phyloP scores from a whole-genome alignment of 2,113 vertebrate species.

The Gopherus evgoodei region DNA sequence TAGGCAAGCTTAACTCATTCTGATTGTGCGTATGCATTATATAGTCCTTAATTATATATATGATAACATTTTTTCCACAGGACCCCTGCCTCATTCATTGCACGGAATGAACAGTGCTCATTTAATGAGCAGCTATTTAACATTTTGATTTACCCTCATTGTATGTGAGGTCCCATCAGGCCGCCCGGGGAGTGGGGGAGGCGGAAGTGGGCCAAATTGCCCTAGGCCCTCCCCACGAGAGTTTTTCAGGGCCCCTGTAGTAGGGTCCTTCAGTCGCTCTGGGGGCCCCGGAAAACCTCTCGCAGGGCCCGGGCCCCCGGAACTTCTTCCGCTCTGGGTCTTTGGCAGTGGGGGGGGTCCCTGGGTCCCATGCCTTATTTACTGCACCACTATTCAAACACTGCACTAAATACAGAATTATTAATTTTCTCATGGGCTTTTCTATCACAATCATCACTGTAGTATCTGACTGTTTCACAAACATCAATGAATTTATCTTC shows the following conservation, averaged over 20 bases:
- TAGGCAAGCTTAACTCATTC: background rate
- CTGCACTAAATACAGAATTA: background rate
- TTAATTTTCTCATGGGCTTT: background rate
- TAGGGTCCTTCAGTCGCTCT: too few species aligned
- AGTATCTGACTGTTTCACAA: background rate
- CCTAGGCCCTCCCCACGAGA: too few species aligned
- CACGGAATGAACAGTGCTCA: background rate
- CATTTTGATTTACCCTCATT: background rate
- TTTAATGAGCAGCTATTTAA: background rate
- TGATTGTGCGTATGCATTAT: background rate
- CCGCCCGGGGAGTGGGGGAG: accelerated
- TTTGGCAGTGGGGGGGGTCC: too few species aligned
- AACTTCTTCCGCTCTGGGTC: too few species aligned
- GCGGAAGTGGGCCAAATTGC: too few species aligned
- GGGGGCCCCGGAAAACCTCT: too few species aligned
- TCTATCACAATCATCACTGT: background rate
- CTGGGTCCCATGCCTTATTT: background rate
- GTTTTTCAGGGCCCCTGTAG: too few species aligned
- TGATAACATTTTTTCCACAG: background rate
- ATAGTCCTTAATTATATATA: background rate
- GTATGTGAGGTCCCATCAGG: accelerated
- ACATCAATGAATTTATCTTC: background rate
- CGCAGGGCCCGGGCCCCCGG: too few species aligned
- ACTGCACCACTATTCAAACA: background rate
- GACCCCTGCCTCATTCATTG: background rate